A percentile compares a stretch with the other conserved stretches of the same genome.
These are phyloP conservation scores for Periophthalmus modestus DNA, from an alignment of 2,113 vertebrate genomes.

Conservation along the genomic window DNA sequence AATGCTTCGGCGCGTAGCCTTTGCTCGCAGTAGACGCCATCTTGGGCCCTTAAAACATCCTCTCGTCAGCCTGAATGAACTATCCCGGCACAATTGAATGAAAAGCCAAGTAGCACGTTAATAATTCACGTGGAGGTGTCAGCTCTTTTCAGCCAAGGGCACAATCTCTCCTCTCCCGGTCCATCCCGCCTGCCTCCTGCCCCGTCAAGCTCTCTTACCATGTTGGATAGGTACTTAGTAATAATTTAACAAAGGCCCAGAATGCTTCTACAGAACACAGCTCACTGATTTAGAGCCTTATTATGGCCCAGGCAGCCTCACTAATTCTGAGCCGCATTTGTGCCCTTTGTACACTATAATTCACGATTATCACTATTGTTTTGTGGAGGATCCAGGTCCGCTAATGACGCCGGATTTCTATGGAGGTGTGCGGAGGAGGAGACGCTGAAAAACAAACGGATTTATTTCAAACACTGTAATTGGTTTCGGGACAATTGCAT, in stretches of 20 bases:
- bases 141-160: slow-evolving; percentile 47
- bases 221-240: slow-evolving; percentile 12
- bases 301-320: neutral
- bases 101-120: slow-evolving; percentile 54
- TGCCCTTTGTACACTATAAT: neutral
- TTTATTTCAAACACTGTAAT: neutral
- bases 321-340: neutral
- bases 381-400: neutral
- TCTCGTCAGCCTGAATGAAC: slow-evolving; percentile 11
- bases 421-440: neutral
- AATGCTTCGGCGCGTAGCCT: neutral
- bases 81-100: slow-evolving; percentile 25
- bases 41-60: slow-evolving; percentile 1
- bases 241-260: slow-evolving; percentile 24
- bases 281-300: neutral
- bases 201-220: neutral
- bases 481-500: neutral
- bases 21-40: neutral
- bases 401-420: neutral
- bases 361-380: neutral
- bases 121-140: slow-evolving; percentile 63
- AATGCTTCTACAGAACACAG: slow-evolving; percentile 3
- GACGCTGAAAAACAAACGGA: neutral
- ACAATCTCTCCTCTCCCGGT: slow-evolving; percentile 11
- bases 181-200: slow-evolving; percentile 15